Conservation (phyloP, 2,888 invertebrate genomes). For the Bruchidius siliquastri region DNA sequence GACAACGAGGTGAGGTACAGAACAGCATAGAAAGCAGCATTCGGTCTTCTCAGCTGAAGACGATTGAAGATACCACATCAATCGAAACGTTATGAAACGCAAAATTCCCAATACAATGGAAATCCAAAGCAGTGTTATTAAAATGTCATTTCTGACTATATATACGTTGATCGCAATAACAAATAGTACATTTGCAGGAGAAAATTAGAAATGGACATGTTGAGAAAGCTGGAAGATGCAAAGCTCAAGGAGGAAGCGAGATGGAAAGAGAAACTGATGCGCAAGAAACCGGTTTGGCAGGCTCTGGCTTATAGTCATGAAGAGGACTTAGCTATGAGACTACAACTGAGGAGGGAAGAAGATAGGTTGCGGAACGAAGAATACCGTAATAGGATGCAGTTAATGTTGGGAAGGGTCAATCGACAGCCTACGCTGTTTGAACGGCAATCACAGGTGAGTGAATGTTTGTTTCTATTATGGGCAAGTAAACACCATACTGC, state of each 20-base stretch:
- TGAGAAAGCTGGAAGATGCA: constrained; percentile 55
- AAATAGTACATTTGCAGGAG: constrained; percentile 45
- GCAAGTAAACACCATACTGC: too few relatives aligned
- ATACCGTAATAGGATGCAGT: constrained; percentile 65
- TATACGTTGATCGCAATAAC: too few relatives aligned
- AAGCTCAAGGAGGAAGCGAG: constrained; percentile 56
- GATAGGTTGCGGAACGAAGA: constrained; percentile 64
- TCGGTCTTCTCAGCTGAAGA: too few relatives aligned
- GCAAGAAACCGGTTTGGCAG: constrained; percentile 67
- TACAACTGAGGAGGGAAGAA: constrained; percentile 63
- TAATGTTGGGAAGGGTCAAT: constrained; percentile 66
- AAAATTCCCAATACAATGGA: too few relatives aligned
- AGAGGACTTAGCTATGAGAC: constrained; percentile 63
- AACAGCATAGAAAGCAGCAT: too few relatives aligned
- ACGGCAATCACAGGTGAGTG: constrained; percentile 58
- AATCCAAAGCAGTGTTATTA: too few relatives aligned
- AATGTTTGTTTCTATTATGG: too few relatives aligned
- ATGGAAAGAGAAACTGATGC: constrained; percentile 56
- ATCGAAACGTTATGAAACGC: too few relatives aligned
- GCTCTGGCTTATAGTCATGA: constrained; percentile 61
- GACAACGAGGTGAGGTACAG: too few relatives aligned
- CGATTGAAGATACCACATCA: too few relatives aligned
- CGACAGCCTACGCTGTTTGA: constrained; percentile 68
- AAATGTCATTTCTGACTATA: too few relatives aligned
- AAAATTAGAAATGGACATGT: constrained; percentile 60